These are phyloP conservation scores for Hexactinellida sp. DNA, from an alignment of 37 sponge, comb jelly and placozoan species.

Conservation along the genomic window DNA sequence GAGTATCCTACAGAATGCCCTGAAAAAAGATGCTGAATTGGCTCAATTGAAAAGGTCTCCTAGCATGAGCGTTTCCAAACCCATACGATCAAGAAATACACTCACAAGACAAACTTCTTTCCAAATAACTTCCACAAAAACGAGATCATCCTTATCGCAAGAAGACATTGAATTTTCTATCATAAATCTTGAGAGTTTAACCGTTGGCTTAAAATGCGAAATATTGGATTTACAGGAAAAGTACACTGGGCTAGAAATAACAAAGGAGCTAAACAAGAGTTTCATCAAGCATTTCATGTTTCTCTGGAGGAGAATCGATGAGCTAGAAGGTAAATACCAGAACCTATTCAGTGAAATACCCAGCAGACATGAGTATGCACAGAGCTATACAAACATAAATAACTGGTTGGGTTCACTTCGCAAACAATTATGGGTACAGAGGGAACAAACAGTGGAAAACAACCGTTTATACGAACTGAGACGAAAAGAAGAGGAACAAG, in stretches of 20 bases:
- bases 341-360: not conserved
- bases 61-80: not conserved
- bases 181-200: not conserved
- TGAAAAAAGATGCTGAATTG: not conserved
- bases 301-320: not conserved
- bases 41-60: not conserved
- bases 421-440: not conserved
- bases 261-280: not conserved
- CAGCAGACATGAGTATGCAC: not conserved
- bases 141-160: not conserved
- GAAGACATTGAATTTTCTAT: not conserved
- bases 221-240: not conserved
- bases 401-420: not conserved
- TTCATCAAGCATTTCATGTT: not conserved
- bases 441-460: not conserved
- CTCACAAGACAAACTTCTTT: not conserved
- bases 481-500: not conserved
- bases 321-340: not conserved
- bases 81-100: not conserved
- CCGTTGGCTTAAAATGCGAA: not conserved
- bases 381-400: not conserved
- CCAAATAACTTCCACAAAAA: not conserved
- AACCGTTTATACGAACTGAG: not conserved
- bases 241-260: not conserved
- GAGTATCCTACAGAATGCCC: not conserved